Base-by-base conservation (phyloP, 2,888 invertebrate genomes). In the Epiblema foenella region DNA sequence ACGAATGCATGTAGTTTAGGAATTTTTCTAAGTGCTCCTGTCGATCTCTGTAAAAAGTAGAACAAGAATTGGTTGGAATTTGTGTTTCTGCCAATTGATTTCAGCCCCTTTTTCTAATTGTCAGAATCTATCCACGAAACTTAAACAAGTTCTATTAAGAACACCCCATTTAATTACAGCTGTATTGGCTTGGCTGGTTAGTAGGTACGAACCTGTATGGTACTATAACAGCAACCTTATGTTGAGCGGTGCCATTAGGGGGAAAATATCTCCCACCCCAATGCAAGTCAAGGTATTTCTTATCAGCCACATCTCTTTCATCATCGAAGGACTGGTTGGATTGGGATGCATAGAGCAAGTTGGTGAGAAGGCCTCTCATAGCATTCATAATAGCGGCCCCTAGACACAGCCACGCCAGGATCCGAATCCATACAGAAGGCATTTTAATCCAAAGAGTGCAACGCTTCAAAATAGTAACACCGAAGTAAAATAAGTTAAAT, bases 1-100 rank as follows among this genome's bases (percentile, higher is more conserved):
- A 96, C 24, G 98, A 97, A 89, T 99, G 99, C 89, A 99, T 95
- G 91, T 99, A 98, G 83, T 97, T 97, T 49, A 99, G 94, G 85
- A 99, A 97, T 77, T 97, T 94, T 75, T 97, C 95, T 75, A 99
- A 94, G 88, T 98, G 98, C 77, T 96, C 96, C 74, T 96, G 96
- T 54, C 98, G 95, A 85, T 97, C 96, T 76, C 97, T 95, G 88
- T 1, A 86, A 88, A 58, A 37, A 57, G n/a, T 24, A 42, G 15
- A 12, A 15, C 15, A 12, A 42, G 0, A 42, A 42, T 42, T 42
- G 15, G 11, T 39, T 39, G 39, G 11, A 39, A 3, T 42, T 1
- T 15, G 33, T 42, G 2, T 42, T 4, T 46, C n/a, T 46, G 1
- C n/a, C n/a, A 46, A n/a, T 8, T 8, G 46, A 8, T n/a, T 46